Percentiles rank a stretch among this genome's conserved stretches.
These are phyloP conservation scores for Oscheius sp. DNA, from an alignment of 2,888 invertebrate genomes.

Conservation along the genomic window DNA sequence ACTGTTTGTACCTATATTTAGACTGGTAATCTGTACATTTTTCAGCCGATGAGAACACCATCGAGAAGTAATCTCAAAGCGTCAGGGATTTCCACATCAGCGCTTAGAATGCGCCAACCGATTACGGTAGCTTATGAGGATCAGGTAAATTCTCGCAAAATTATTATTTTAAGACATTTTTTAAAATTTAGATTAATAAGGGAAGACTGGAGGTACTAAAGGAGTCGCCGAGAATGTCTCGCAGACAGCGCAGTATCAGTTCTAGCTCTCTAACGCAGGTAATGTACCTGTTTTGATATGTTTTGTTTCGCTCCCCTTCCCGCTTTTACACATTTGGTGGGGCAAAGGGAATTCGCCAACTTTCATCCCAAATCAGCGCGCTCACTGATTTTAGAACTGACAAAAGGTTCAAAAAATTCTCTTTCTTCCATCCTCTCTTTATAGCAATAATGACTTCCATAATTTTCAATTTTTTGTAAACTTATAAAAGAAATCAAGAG, in stretches of 20 bases:
- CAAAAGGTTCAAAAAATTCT: too few species aligned
- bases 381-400: too few species aligned
- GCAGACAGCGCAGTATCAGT: background rate
- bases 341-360: too few species aligned
- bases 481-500: too few species aligned
- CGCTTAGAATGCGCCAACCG: background rate
- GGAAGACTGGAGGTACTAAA: background rate
- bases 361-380: too few species aligned
- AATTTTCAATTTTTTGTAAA: too few species aligned
- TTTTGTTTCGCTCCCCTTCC: too few species aligned
- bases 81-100: conserved; percentile 1
- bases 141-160: background rate
- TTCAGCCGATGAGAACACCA: background rate
- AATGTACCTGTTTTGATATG: background rate
- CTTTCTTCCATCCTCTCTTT: too few species aligned
- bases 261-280: background rate
- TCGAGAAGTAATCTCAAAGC: background rate
- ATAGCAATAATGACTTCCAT: too few species aligned
- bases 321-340: too few species aligned
- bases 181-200: background rate
- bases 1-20: background rate
- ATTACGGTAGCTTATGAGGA: background rate
- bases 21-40: background rate
- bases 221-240: background rate
- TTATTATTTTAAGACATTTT: background rate